Conservation (phyloP, 2,113 vertebrate genomes). For the Thunnus thynnus region DNA sequence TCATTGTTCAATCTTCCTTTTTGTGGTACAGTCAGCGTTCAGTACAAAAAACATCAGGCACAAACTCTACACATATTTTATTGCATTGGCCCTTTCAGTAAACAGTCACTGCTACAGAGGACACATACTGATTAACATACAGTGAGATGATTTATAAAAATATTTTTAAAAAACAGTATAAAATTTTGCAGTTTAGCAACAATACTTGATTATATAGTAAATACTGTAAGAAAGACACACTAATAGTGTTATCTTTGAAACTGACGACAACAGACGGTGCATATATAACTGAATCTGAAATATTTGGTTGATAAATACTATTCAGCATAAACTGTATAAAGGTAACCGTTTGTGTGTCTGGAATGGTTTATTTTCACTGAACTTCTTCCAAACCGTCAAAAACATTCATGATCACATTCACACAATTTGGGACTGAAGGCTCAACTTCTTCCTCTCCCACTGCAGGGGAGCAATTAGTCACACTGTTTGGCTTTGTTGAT, state of each 20-base stretch:
- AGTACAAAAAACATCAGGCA: background rate
- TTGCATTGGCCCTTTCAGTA: constrained; percentile 66
- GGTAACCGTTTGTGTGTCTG: background rate
- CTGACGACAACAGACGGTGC: background rate
- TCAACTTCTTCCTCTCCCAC: constrained; percentile 6
- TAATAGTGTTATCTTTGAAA: constrained; percentile 30
- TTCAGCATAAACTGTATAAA: constrained; percentile 12
- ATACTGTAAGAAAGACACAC: constrained; percentile 37
- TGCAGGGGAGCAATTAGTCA: constrained; percentile 1
- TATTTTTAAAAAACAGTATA: constrained; percentile 58
- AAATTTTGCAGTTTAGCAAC: constrained; percentile 43
- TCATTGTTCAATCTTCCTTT: background rate
- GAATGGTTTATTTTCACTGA: constrained; percentile 11
- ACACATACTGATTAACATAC: constrained; percentile 56
- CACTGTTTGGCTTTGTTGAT: background rate
- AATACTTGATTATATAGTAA: constrained; percentile 57
- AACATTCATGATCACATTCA: constrained; percentile 19
- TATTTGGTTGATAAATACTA: constrained; percentile 9
- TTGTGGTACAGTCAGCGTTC: background rate
- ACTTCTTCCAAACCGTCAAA: background rate
- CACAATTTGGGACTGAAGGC: constrained; percentile 5
- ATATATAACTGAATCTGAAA: background rate
- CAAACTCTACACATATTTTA: constrained; percentile 46
- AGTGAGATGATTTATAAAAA: constrained; percentile 74
- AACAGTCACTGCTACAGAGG: constrained; percentile 32